Evolutionary conservation across 23 tunicate species (phyloP).

Genomic region (Trididemnum clinides): DNA sequence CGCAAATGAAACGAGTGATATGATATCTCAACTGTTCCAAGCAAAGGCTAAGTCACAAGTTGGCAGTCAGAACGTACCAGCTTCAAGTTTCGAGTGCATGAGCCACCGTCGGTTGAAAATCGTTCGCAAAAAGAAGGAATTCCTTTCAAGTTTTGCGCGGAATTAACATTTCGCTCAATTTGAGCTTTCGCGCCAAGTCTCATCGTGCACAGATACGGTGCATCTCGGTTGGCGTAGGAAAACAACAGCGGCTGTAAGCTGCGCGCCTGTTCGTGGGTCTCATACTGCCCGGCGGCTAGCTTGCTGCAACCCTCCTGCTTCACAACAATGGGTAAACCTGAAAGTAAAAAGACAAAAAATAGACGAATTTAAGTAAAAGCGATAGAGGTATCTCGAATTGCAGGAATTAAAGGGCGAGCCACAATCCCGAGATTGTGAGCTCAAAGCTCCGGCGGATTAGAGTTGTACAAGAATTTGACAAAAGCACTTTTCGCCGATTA

Average conservation of each 20-base stretch:
- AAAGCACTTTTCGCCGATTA: no score
- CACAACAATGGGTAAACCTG: slow-evolving; percentile 90
- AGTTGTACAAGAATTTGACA: no score
- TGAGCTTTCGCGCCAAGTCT: slow-evolving; percentile 64
- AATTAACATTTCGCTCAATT: not conserved
- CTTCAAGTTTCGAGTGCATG: slow-evolving; percentile 81
- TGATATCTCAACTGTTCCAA: no score
- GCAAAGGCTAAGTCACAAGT: no score
- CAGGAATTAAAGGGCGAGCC: no score
- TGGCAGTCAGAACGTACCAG: slow-evolving; percentile 73
- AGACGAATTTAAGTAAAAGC: no score
- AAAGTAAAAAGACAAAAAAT: no score
- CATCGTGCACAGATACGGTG: slow-evolving; percentile 87
- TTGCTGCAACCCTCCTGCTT: slow-evolving; percentile 64
- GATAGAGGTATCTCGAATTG: no score
- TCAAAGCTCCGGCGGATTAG: no score
- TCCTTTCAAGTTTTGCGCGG: not conserved
- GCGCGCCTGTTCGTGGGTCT: slow-evolving; percentile 88
- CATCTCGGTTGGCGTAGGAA: slow-evolving; percentile 77
- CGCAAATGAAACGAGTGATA: no score
- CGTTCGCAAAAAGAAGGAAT: slow-evolving; percentile 70
- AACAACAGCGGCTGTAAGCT: slow-evolving; percentile 86
- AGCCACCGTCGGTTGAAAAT: slow-evolving; percentile 94
- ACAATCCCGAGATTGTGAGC: no score
- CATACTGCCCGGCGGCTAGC: slow-evolving; percentile 91